These are phyloP conservation scores for Chaetodon trifasciatus DNA, from an alignment of 2,797 vertebrate genomes.

Conservation along the genomic window DNA sequence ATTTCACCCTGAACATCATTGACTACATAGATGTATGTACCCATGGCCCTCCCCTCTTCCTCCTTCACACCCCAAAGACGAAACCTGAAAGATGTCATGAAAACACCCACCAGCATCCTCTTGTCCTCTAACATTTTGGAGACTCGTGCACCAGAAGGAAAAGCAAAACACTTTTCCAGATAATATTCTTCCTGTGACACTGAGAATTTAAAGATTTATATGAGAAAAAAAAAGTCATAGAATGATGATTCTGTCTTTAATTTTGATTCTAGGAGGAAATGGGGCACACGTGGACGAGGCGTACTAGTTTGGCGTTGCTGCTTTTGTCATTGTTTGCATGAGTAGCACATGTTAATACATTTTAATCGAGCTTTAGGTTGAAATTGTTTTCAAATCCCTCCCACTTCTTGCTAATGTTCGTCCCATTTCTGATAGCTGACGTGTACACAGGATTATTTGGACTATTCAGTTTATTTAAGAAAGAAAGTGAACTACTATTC, in stretches of 20 bases:
- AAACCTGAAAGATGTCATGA: conserved; percentile 78
- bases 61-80: conserved; percentile 67
- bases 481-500: conserved; percentile 69
- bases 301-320: conserved; percentile 64
- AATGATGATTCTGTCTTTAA: conserved; percentile 62
- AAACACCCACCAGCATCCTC: conserved; percentile 78
- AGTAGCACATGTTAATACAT: conserved; percentile 74
- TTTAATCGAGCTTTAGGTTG: conserved; percentile 74
- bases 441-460: conserved; percentile 72
- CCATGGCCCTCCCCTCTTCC: conserved; percentile 59
- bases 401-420: conserved; percentile 59
- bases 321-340: conserved; percentile 75
- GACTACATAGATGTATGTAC: conserved; percentile 42
- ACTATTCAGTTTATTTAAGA: conserved; percentile 81
- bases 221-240: conserved; percentile 36
- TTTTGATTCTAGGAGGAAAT: conserved; percentile 65
- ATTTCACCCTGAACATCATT: conserved; percentile 31
- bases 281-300: conserved; percentile 53
- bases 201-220: conserved; percentile 72
- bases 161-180: conserved; percentile 59
- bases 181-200: conserved; percentile 55
- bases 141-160: conserved; percentile 65
- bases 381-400: conserved; percentile 47
- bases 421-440: conserved; percentile 72
- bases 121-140: conserved; percentile 66